Evolutionary conservation across 2,888 invertebrate species (phyloP).

Genomic region (Saturnia japonica): DNA sequence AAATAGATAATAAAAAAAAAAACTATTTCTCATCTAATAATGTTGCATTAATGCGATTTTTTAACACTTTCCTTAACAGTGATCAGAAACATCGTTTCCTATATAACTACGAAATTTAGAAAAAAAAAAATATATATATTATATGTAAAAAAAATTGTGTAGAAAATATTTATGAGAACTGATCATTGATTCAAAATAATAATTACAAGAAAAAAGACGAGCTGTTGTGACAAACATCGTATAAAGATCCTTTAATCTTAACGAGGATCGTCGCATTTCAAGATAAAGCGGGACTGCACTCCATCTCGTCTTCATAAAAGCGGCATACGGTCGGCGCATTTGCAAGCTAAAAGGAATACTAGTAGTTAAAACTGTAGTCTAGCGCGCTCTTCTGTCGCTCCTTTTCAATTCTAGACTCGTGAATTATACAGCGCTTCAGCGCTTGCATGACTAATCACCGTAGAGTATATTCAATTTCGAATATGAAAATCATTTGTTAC

Average conservation of each 20-base stretch:
- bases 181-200: not conserved
- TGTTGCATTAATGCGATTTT: no score
- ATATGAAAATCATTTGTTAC: not conserved
- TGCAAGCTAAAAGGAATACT: constrained; percentile 12
- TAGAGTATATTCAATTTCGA: not conserved
- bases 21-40: no score
- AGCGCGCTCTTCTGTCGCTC: not conserved
- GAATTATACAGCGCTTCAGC: not conserved
- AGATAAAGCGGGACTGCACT: constrained; percentile 5
- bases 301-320: constrained; percentile 5
- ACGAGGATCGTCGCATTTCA: constrained; percentile 3
- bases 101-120: no score
- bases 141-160: no score
- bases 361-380: constrained; percentile 7
- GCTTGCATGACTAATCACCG: constrained; percentile 5
- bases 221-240: not conserved
- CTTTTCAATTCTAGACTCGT: constrained; percentile 10
- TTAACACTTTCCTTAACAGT: no score
- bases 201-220: not conserved
- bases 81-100: no score
- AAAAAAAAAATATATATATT: no score
- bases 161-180: not conserved
- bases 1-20: no score
- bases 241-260: not conserved
- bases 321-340: constrained; percentile 3